Conservation (phyloP, 2,113 vertebrate species). For the Ictalurus punctatus region DNA sequence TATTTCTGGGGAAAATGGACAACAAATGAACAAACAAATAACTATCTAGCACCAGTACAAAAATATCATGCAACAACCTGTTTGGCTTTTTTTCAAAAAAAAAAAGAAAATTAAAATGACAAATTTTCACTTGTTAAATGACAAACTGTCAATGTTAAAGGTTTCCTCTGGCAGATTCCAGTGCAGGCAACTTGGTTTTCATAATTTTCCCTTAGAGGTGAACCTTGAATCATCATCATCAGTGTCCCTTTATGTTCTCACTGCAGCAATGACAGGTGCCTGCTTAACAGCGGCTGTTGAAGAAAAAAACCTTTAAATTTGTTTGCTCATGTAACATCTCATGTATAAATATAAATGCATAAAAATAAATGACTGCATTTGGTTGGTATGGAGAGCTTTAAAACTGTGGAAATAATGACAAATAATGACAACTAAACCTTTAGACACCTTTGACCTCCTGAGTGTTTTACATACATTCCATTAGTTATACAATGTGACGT, state of each 20-base stretch:
- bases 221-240: conserved; percentile 53
- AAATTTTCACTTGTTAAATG: conserved; percentile 1
- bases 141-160: conserved; percentile 54
- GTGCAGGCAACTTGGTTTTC: conserved; percentile 78
- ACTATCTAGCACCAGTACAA: conserved; percentile 84
- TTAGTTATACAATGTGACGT: no score
- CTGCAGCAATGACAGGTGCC: conserved; percentile 61
- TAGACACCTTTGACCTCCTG: not conserved
- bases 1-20: conserved; percentile 46
- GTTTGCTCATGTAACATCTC: not conserved
- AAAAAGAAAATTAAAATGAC: conserved; percentile 58
- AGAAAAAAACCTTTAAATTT: not conserved
- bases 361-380: not conserved
- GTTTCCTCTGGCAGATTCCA: conserved; percentile 79
- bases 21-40: conserved; percentile 47
- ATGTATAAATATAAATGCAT: not conserved
- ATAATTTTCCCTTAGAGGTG: conserved; percentile 76
- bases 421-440: not conserved
- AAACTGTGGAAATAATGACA: not conserved
- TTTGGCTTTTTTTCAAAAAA: conserved; percentile 55
- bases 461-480: not conserved
- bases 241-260: conserved; percentile 76
- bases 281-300: conserved; percentile 66
- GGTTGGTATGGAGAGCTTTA: not conserved
- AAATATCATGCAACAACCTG: conserved; percentile 73